phyloP scores from a whole-genome alignment of 2,797 vertebrate genomes.

The Leucoraja ocellata region DNA sequence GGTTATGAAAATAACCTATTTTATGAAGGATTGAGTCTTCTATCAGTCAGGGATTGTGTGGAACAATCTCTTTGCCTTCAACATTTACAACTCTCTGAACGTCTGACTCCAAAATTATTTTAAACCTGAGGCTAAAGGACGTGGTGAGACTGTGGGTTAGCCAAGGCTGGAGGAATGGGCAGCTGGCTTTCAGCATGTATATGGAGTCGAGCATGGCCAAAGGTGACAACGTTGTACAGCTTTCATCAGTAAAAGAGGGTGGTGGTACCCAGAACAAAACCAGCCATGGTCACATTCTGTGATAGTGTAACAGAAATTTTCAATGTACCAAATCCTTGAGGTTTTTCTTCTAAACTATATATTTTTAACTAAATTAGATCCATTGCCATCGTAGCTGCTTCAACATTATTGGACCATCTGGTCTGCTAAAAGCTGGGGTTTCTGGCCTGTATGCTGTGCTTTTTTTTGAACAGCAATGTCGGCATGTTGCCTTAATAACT shows the following conservation, averaged over 20 bases:
- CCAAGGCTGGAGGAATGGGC: neutral
- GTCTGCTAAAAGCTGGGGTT: neutral
- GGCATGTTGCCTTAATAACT: constrained; percentile 12
- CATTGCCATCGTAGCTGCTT: neutral
- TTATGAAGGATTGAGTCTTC: neutral
- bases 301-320: neutral
- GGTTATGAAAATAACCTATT: neutral
- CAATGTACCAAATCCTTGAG: neutral
- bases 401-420: neutral
- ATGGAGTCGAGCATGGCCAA: neutral
- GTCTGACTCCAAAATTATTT: no score
- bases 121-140: neutral
- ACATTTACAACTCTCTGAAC: neutral
- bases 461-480: neutral
- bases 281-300: neutral
- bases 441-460: neutral
- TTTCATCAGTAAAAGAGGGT: neutral
- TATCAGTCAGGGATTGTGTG: neutral
- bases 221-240: neutral
- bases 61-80: neutral
- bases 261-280: neutral
- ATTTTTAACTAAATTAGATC: constrained; percentile 4
- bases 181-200: neutral
- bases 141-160: neutral
- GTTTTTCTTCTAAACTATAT: neutral